Base-by-base conservation (phyloP, 2,797 vertebrate species). In the Hoplostethus mediterraneus region DNA sequence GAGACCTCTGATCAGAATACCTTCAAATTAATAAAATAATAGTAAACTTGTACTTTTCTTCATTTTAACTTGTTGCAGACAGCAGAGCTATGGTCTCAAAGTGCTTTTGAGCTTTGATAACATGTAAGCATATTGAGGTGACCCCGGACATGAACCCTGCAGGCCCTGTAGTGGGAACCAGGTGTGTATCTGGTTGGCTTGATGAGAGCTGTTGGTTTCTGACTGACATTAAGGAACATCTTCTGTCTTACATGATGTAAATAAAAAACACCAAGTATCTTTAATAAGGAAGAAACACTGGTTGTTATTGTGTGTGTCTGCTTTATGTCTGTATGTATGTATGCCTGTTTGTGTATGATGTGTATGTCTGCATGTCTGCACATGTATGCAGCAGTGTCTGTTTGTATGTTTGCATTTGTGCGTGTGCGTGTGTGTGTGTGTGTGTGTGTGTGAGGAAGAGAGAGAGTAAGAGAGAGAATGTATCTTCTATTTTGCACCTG, bases 181-280 rank as follows among this genome's bases (percentile, higher is more conserved):
- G 68, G 40, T 65, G 59, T 79, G 44, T 64, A 40, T 71, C 70
- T 73, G 54, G 63, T 71, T 75, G 75, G 75, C 73, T 82, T 65
- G 63, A 81, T 80, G 76, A 81, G 67, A 82, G 77, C 58, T 79
- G 66, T 82, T 89, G 68, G 79, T 82, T 88, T 86, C 68, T 79
- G 81, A 85, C 76, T 85, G 87, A 90, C 70, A 78, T 86, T 71
- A 84, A 89, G 76, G 85, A 84, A 88, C 90, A 87, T 91, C 81
- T 76, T 87, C 82, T 90, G 87, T 91, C 84, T 87, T 84, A 90
- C 82, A 90, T 82, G 21, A 84, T 93, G 90, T 93, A 92, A 93
- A 94, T 92, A 92, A 92, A 87, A 85, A 83, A 69, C 84, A 92
- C 85, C 58, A 74, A 82, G 86, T 89, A 92, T 91, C 88, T 93